These are phyloP conservation scores for Odontamblyopus lacepedii DNA, from an alignment of 2,797 vertebrate genomes.

Conservation along the genomic window DNA sequence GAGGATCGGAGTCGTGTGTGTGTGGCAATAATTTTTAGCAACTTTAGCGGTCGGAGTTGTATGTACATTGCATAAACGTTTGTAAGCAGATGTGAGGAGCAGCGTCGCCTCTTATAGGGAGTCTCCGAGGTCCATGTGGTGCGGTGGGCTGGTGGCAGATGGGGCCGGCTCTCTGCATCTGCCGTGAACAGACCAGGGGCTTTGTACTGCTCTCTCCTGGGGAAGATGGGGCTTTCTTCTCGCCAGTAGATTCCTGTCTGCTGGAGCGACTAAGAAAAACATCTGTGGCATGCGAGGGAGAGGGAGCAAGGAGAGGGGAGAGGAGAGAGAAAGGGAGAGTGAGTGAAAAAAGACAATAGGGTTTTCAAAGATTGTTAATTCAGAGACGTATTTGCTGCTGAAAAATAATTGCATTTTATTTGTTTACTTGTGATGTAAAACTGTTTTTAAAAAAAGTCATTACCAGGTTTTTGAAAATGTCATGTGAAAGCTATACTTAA, in stretches of 20 bases:
- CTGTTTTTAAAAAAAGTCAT: background rate
- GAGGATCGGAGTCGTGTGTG: slow-evolving; percentile 15
- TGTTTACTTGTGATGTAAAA: background rate
- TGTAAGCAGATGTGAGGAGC: slow-evolving; percentile 25
- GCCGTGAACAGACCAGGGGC: slow-evolving; percentile 96
- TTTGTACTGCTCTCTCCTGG: slow-evolving; percentile 98
- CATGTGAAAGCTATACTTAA: background rate
- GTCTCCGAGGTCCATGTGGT: slow-evolving; percentile 95
- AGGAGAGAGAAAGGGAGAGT: slow-evolving; percentile 15
- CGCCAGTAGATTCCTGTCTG: slow-evolving; percentile 99
- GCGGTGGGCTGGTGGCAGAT: slow-evolving; percentile 97
- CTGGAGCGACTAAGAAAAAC: slow-evolving; percentile 98
- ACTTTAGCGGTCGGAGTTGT: slow-evolving; percentile 50
- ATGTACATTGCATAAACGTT: slow-evolving; percentile 72
- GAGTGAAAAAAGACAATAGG: slow-evolving; percentile 84
- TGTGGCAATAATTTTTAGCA: slow-evolving; percentile 22
- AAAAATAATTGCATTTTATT: slow-evolving; percentile 79
- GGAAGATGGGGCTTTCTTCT: slow-evolving; percentile 95
- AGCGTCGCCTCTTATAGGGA: slow-evolving; percentile 78
- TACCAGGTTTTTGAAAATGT: background rate
- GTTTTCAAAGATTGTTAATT: slow-evolving; percentile 96
- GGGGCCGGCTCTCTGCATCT: slow-evolving; percentile 98
- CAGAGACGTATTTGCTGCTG: slow-evolving; percentile 87
- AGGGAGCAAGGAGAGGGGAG: slow-evolving; percentile 58
- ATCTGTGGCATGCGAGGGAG: slow-evolving; percentile 90